Conservation (phyloP, 2,888 invertebrate genomes). For the Acanthosepion pharaonis region DNA sequence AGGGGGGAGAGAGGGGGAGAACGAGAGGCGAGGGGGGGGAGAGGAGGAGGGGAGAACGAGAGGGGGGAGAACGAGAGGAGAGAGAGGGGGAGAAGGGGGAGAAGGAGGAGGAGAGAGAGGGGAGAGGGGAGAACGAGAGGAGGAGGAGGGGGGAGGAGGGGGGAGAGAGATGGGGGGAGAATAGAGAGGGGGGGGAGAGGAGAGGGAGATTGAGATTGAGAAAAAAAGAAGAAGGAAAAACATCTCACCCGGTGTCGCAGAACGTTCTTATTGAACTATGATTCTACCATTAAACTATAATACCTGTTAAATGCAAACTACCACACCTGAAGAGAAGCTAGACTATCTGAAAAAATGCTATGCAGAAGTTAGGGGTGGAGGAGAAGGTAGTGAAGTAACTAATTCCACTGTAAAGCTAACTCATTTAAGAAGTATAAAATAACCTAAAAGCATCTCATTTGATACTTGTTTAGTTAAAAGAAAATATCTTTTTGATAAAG, state of each 20-base stretch:
- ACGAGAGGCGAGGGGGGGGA: constrained; percentile 25
- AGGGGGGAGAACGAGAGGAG: constrained; percentile 36
- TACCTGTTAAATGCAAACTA: not conserved
- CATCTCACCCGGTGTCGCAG: not conserved
- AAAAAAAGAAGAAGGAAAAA: not conserved
- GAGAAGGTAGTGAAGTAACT: not conserved
- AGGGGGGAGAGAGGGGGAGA: not conserved
- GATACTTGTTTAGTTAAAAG: not conserved
- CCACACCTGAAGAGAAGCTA: not conserved
- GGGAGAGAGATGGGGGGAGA: no score
- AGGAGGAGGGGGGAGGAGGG: not conserved
- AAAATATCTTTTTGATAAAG: no score
- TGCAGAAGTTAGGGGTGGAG: no score
- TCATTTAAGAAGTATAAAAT: not conserved
- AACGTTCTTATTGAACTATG: not conserved
- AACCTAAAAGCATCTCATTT: not conserved
- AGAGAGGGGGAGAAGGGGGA: not conserved
- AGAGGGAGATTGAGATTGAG: not conserved
- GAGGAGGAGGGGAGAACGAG: constrained; percentile 34
- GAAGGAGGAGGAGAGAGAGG: no score
- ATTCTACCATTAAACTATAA: not conserved
- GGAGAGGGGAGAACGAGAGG: no score
- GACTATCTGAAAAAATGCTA: no score
- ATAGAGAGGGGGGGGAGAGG: no score
- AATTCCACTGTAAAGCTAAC: not conserved